Evolutionary conservation across 1,140 invertebrate genomes (phyloP), one percentile per base, ranked within the genome.

Genomic region (Zeugodacus cucurbitae): DNA sequence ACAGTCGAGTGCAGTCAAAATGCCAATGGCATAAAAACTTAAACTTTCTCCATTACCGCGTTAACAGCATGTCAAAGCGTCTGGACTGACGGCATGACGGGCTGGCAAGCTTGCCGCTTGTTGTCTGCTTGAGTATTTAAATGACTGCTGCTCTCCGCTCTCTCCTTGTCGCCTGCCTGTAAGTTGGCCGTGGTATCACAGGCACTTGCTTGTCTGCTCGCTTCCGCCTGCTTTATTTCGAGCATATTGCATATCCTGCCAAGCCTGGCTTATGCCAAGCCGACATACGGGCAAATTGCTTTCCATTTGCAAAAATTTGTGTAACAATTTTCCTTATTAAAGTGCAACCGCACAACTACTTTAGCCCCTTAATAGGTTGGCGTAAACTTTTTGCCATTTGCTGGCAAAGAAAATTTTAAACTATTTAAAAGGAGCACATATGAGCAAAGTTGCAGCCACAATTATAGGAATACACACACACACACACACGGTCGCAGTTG

Each of bases 21-120:
- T 82, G 74, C 74, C 41, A 82, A 54, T 48, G 41, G 74, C 74
- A 54, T 82, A 82, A 82, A 48, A 82, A 82, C 74, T 82, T 82
- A 82, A 82, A 82, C 74, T 82, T 82, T 82, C 74, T 82, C 74
- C 74, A 82, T 82, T 82, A 82, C 74, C 74, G 41, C 41, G 74
- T 82, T 82, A 82, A 48, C 74, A 82, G 37, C 74, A 82, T 48
- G 44, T 44, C 74, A 82, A 48, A 44, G 74, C 48, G 41, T 48
- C 74, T 82, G n/a, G 74, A n/a, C 74, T 11, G 70, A 37, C 70
- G 8, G 22, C 22, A 6, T 8, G 8, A 11, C 10, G 20, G n/a
- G 41, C 22, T 26, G 41, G 70, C 5, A 20, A n/a, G 0, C 34
- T 41, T 17, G 37, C 34, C 11, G 11, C 14, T 32, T 74, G 70